Conservation (phyloP, 2,888 invertebrate genomes). For the Erannis defoliaria region DNA sequence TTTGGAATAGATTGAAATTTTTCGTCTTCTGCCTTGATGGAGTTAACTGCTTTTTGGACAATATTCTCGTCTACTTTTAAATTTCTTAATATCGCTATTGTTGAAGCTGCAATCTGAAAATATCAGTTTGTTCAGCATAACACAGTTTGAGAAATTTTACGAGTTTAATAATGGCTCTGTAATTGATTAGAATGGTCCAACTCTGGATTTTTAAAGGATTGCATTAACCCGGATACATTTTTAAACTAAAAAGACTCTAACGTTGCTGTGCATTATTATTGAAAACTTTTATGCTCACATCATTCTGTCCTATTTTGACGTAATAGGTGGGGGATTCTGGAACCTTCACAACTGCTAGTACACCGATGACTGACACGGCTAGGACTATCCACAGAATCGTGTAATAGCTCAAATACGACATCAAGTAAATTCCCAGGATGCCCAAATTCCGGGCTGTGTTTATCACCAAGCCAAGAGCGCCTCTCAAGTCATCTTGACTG, state of each 20-base stretch:
- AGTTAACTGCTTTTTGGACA: slow-evolving; percentile 55
- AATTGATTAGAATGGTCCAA: no score
- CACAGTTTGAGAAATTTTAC: no score
- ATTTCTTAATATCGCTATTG: slow-evolving; percentile 60
- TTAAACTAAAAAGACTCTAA: slow-evolving; percentile 83
- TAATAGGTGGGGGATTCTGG: slow-evolving; percentile 72
- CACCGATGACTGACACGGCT: slow-evolving; percentile 46
- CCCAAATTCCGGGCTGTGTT: slow-evolving; percentile 58
- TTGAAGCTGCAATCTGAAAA: slow-evolving; percentile 58
- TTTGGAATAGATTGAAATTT: slow-evolving; percentile 60
- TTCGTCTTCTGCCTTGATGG: slow-evolving; percentile 56
- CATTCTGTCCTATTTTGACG: slow-evolving; percentile 56
- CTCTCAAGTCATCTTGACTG: slow-evolving; percentile 62
- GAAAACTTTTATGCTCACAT: slow-evolving; percentile 46
- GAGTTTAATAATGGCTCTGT: no score
- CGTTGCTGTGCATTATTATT: no score
- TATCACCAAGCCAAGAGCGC: slow-evolving; percentile 55
- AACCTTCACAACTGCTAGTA: slow-evolving; percentile 54
- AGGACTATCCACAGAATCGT: slow-evolving; percentile 57
- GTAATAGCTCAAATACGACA: slow-evolving; percentile 61
- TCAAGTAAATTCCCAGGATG: slow-evolving; percentile 56
- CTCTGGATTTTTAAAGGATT: no score
- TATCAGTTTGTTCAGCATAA: no score
- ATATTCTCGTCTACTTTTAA: slow-evolving; percentile 52
- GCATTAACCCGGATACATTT: no score